Evolutionary conservation across 2,888 invertebrate genomes (phyloP).

Genomic region (Argynnis bischoffii): DNA sequence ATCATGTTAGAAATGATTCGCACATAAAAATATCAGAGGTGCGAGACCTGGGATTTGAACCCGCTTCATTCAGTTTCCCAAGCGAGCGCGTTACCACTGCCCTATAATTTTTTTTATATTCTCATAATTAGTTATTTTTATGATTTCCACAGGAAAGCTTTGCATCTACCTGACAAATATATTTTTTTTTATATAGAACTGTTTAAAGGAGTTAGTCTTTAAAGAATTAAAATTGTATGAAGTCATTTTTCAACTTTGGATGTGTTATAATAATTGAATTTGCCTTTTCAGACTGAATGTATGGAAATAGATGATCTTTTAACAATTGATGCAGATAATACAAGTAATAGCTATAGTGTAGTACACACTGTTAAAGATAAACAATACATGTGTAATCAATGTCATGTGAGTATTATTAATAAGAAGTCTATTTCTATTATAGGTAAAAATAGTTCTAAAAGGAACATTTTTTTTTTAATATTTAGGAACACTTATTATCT

Average conservation of each 20-base stretch:
- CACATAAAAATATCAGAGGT: too few relatives aligned
- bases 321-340: conserved; percentile 54
- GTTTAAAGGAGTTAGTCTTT: too few relatives aligned
- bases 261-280: conserved; percentile 1
- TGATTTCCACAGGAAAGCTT: not conserved
- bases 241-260: conserved; percentile 22
- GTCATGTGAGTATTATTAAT: conserved; percentile 56
- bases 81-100: too few relatives aligned
- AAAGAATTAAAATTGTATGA: too few relatives aligned
- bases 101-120: too few relatives aligned
- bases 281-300: conserved; percentile 54
- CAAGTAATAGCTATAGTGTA: conserved; percentile 45
- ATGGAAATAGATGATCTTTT: conserved; percentile 51
- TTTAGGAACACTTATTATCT: not conserved
- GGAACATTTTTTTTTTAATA: too few relatives aligned
- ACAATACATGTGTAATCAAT: conserved; percentile 58
- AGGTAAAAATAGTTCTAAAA: not conserved
- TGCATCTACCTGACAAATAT: too few relatives aligned
- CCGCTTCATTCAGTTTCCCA: too few relatives aligned
- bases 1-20: too few relatives aligned
- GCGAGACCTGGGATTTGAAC: too few relatives aligned
- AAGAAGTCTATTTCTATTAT: not conserved
- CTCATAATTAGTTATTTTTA: not conserved
- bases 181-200: too few relatives aligned
- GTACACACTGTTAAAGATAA: conserved; percentile 51